Evolutionary conservation across 2,797 vertebrate species (phyloP).

Genomic region (Epinephelus malabaricus): DNA sequence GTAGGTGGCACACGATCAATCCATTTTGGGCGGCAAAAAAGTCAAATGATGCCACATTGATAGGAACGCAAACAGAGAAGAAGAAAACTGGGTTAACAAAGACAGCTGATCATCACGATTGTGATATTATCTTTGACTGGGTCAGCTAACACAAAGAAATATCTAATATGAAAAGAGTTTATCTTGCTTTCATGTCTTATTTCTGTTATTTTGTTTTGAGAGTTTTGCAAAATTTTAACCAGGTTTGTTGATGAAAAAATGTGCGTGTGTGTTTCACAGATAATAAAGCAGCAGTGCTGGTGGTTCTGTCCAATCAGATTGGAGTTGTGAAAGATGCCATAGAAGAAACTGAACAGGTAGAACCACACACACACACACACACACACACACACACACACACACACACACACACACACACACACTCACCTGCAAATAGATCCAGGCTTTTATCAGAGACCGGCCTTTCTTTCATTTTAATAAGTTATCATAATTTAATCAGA

Average conservation of each 20-base stretch:
- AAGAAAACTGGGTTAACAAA: too few species aligned
- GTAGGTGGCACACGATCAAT: too few species aligned
- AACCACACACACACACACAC: too few species aligned
- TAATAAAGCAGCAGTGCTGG: constrained; percentile 90
- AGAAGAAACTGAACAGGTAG: constrained; percentile 92
- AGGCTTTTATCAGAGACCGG: background rate
- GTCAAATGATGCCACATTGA: too few species aligned
- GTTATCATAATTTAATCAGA: background rate
- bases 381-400: too few species aligned
- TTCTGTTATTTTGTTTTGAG: background rate
- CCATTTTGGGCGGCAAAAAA: too few species aligned
- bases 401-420: background rate
- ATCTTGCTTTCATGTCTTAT: too few species aligned
- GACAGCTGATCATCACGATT: too few species aligned
- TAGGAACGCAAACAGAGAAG: too few species aligned
- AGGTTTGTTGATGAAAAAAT: background rate
- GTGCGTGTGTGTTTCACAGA: constrained; percentile 80
- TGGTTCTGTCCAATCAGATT: constrained; percentile 78
- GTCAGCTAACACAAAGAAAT: too few species aligned
- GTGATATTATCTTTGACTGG: too few species aligned
- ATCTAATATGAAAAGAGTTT: too few species aligned
- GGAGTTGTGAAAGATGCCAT: constrained; percentile 93
- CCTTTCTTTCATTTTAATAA: background rate
- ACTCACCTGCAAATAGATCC: background rate
- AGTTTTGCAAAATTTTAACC: background rate